Evolutionary conservation across 2,797 vertebrate species (phyloP).

Genomic region (Pangasius djambal): DNA sequence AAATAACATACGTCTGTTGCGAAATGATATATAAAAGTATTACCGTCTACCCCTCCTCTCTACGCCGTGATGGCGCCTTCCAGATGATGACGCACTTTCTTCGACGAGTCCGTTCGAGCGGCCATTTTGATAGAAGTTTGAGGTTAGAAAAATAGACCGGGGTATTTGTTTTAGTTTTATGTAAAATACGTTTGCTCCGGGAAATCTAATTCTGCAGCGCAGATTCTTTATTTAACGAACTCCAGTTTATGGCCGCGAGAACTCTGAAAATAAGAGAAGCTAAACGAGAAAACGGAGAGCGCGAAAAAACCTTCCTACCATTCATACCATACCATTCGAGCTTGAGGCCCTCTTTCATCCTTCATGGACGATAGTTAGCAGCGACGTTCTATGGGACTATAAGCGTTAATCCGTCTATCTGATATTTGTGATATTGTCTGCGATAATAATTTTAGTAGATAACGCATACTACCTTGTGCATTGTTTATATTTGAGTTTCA

Average conservation of each 20-base stretch:
- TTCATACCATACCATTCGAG: background rate
- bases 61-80: conserved; percentile 44
- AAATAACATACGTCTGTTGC: background rate
- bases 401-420: background rate
- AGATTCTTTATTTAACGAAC: background rate
- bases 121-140: conserved; percentile 83
- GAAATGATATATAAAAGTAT: background rate
- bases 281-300: background rate
- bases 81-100: conserved; percentile 60
- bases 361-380: conserved; percentile 26
- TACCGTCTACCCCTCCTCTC: background rate
- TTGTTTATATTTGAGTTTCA: background rate
- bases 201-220: background rate
- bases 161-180: conserved; percentile 38
- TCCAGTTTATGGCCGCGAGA: background rate
- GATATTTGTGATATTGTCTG: background rate
- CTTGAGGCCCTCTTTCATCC: conserved; percentile 13
- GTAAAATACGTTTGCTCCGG: background rate
- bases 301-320: background rate
- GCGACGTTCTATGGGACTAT: background rate
- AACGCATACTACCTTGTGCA: background rate
- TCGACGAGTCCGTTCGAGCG: conserved; percentile 67
- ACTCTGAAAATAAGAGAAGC: background rate
- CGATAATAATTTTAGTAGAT: background rate
- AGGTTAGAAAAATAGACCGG: conserved; percentile 60